Evolutionary conservation across 2,797 vertebrate genomes (phyloP).

Genomic region (Lagodon rhomboides): DNA sequence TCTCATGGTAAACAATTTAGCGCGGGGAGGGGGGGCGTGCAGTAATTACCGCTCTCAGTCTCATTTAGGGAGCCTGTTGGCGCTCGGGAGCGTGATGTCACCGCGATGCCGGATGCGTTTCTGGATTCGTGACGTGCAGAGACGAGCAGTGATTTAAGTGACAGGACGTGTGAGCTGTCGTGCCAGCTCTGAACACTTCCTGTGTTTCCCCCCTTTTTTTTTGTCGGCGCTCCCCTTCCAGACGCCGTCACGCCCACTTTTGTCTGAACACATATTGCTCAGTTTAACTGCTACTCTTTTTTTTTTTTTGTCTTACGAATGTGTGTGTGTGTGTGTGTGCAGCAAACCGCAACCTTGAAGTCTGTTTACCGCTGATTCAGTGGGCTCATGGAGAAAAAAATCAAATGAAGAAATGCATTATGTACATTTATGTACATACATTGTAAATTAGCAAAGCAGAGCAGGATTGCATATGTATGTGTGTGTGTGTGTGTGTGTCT

Average conservation of each 20-base stretch:
- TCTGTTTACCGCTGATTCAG: constrained; percentile 51
- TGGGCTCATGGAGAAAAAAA: constrained; percentile 56
- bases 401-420: constrained; percentile 58
- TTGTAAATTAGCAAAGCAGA: constrained; percentile 48
- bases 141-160: constrained; percentile 77
- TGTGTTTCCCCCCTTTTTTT: neutral
- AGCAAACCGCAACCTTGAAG: constrained; percentile 59
- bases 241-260: constrained; percentile 71
- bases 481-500: constrained; percentile 40
- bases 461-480: constrained; percentile 31
- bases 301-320: constrained; percentile 55
- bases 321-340: constrained; percentile 11
- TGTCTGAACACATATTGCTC: constrained; percentile 78
- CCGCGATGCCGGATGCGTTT: constrained; percentile 64
- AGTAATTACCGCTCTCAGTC: constrained; percentile 81
- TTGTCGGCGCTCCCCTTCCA: constrained; percentile 35
- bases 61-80: constrained; percentile 83
- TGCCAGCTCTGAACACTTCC: constrained; percentile 67
- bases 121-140: constrained; percentile 65
- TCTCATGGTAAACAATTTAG: constrained; percentile 86
- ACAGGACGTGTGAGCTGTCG: constrained; percentile 77
- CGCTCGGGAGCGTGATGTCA: constrained; percentile 67
- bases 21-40: constrained; percentile 25
- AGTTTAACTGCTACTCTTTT: constrained; percentile 65
- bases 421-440: constrained; percentile 53